Evolutionary conservation across 2,113 vertebrate species (phyloP), one percentile per base, ranked within the genome.

Genomic region (Pteronura brasiliensis): DNA sequence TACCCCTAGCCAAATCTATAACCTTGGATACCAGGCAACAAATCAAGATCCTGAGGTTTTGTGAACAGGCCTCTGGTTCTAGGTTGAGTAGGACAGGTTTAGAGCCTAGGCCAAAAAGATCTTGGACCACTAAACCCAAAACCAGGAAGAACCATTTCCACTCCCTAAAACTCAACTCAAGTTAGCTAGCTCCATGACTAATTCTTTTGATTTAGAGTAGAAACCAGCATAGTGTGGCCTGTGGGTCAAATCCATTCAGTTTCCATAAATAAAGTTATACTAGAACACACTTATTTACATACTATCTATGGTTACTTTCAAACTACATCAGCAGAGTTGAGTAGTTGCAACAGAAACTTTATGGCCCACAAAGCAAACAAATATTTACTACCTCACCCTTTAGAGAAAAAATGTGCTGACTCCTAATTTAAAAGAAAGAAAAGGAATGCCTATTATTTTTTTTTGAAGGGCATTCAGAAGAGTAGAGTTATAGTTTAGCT

Each of bases 121-220:
- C 23, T 80, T 94, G 10, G 67, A 69, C 47, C 44, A 90, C 84
- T 90, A 92, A 89, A 71, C 42, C 52, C 72, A 31, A 95, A 96
- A 94, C 29, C 11, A 92, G 29, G 57, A 93, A 94, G 29, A 94
- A 93, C 34, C 27, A 95, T 88, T 97, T 79, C 57, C 69, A 87
- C 4, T 86, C 67, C 77, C 72, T 12, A 90, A 94, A 94, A 84
- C 36, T 57, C 91, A 84, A 67, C 23, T 88, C 55, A 67, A 69
- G 39, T 81, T 88, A 96, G 39, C 36, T 55, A 87, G 23, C 21
- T 96, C 82, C 29, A 36, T 9, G 21, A 91, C 47, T 88, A 84
- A 36, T 71, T 96, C 55, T 93, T 83, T 80, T 90, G 23, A 95
- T 83, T 82, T 71, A 95, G 42, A 86, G 42, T 34, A 96, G 79